Conservation (phyloP, 1,140 invertebrate species). For the Papilio polyxenes region DNA sequence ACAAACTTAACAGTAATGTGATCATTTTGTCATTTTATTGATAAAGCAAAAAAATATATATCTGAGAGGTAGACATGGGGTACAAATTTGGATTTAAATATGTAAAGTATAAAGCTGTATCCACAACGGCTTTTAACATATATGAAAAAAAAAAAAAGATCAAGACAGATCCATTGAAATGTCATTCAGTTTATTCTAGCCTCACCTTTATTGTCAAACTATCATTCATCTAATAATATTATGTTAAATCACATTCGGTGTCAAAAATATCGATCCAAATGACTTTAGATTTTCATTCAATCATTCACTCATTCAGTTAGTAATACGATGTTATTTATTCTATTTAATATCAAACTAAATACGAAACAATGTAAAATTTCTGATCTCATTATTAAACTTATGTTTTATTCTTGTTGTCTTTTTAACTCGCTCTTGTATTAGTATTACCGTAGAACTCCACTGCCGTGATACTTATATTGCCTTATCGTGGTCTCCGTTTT, state of each 20-base stretch:
- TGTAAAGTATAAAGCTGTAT: not conserved
- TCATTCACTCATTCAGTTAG: not conserved
- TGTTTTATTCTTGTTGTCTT: too few relatives aligned
- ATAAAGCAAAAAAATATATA: constrained; percentile 2
- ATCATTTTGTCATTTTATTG: constrained; percentile 11
- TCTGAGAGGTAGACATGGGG: constrained; percentile 28
- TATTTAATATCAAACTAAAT: not conserved
- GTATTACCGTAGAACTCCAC: too few relatives aligned
- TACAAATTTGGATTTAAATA: not conserved
- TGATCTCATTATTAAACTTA: too few relatives aligned
- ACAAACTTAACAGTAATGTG: constrained; percentile 19
- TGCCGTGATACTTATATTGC: too few relatives aligned
- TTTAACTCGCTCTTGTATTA: too few relatives aligned
- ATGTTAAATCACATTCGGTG: not conserved
- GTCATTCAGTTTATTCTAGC: not conserved
- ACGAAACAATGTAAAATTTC: too few relatives aligned
- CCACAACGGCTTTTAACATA: not conserved
- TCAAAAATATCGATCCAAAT: not conserved
- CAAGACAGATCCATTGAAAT: not conserved
- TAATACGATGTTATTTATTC: not conserved
- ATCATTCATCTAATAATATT: not conserved
- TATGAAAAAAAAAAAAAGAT: not conserved
- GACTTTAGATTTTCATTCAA: not conserved
- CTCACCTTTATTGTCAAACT: constrained; percentile 11
- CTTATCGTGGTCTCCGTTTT: too few relatives aligned